Base-by-base conservation (phyloP, 2,797 vertebrate species). In the Hippoglossus hippoglossus region DNA sequence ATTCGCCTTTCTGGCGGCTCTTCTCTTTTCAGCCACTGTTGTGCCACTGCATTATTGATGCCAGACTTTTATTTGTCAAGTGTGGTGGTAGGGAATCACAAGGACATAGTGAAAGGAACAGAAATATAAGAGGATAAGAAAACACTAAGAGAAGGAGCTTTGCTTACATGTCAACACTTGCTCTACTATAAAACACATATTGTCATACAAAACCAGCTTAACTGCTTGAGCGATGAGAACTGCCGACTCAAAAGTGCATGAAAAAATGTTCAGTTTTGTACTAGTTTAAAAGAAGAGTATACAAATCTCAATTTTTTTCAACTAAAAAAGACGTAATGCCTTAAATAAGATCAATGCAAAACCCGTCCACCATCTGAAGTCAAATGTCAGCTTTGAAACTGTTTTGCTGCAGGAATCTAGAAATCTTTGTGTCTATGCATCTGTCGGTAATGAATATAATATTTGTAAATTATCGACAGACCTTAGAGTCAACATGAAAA, bases 21-120 rank as follows among this genome's bases (percentile, higher is more conserved):
- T 54, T 49, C 34, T 52, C 57, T 67, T 52, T 49, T 59, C 70
- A 51, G 68, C 66, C 63, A 66, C 58, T 71, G 58, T 79, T 81
- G 64, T 75, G 53, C 22, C 22, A 8, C 62, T 69, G 69, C 67
- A 44, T 80, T 86, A 89, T 85, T 84, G 75, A 76, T 79, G 75
- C 39, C 64, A 60, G 76, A 21, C 13, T 67, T 74, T 83, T 83
- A 72, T 44, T 50, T 77, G 67, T 79, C 63, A 73, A 36, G 50
- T 22, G 54, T 67, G 44, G 52, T 54, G 50, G 49, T 52, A 16
- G 34, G 58, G 67, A 75, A 58, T 47, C 59, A 71, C 52, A 74
- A 59, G 41, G 44, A 19, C n/a, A 49, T 36, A 50, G 11, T 52
- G 28, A 71, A 55, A 51, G 24, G 44, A 51, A 55, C 13, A 63